Evolutionary conservation across 2,888 invertebrate species (phyloP).

Genomic region (Alloscopus bannaensis): DNA sequence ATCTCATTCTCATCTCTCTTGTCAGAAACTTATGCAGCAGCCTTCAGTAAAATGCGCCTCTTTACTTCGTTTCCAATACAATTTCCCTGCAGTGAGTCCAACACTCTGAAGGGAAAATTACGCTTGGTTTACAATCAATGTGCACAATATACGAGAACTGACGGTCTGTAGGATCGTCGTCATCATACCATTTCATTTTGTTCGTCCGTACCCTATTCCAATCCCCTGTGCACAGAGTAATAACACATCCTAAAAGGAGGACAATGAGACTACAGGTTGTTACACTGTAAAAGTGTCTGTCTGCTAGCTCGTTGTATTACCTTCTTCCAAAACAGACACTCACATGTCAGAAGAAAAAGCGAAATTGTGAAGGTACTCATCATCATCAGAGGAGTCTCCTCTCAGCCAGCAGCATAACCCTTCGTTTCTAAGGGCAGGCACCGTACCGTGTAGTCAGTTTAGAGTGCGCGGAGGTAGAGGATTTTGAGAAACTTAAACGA

Average conservation of each 20-base stretch:
- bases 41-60: constrained; percentile 52
- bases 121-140: constrained; percentile 15
- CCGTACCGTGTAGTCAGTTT: too few relatives aligned
- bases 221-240: constrained; percentile 30
- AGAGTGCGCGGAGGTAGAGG: too few relatives aligned
- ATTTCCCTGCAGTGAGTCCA: constrained; percentile 9
- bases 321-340: constrained; percentile 31
- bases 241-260: constrained; percentile 29
- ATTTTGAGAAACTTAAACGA: not conserved
- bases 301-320: constrained; percentile 24
- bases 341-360: constrained; percentile 47
- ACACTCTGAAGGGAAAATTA: constrained; percentile 35
- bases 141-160: constrained; percentile 13
- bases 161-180: too few relatives aligned
- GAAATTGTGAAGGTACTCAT: constrained; percentile 11
- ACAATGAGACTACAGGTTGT: constrained; percentile 58
- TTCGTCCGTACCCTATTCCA: constrained; percentile 18
- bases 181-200: constrained; percentile 6
- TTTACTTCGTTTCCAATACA: constrained; percentile 38
- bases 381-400: too few relatives aligned
- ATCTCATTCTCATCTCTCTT: too few relatives aligned
- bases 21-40: constrained; percentile 45
- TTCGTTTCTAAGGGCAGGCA: constrained; percentile 7
- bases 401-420: constrained; percentile 9
- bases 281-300: constrained; percentile 52